phyloP scores from a whole-genome alignment of 2,888 invertebrate species.

The Limnephilus lunatus region DNA sequence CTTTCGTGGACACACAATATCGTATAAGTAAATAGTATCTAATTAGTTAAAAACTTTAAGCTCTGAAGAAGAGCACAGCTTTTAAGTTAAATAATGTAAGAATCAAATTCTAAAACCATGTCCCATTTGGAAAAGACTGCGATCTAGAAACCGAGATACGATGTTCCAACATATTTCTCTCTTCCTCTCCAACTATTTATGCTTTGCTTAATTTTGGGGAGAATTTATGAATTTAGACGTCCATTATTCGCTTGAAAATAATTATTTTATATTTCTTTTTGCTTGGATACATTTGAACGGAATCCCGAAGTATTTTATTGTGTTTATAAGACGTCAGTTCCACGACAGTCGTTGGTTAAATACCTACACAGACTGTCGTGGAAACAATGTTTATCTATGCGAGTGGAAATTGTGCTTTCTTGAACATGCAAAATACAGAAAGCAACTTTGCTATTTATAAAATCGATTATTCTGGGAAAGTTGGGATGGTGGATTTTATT shows the following conservation, averaged over 20 bases:
- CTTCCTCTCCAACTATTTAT: background rate
- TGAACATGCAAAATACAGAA: background rate
- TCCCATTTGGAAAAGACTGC: too few species aligned
- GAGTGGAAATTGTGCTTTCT: background rate
- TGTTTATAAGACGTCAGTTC: slow-evolving; percentile 21
- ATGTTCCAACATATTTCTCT: background rate
- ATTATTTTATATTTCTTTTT: background rate
- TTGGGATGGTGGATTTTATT: too few species aligned
- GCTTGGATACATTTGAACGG: background rate
- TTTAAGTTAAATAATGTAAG: too few species aligned
- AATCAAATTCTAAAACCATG: too few species aligned
- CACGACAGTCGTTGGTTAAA: background rate
- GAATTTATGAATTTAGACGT: background rate
- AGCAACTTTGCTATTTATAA: background rate
- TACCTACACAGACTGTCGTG: background rate
- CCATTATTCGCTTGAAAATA: slow-evolving; percentile 7
- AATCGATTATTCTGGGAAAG: background rate
- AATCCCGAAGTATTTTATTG: slow-evolving; percentile 2
- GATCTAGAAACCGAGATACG: too few species aligned
- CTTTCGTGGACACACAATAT: too few species aligned
- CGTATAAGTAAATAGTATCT: too few species aligned
- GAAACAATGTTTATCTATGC: slow-evolving; percentile 17
- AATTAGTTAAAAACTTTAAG: too few species aligned
- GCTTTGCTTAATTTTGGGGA: background rate
- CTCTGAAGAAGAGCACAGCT: too few species aligned